Conservation (phyloP, 2,113 vertebrate genomes). For the Ammodytes marinus region DNA sequence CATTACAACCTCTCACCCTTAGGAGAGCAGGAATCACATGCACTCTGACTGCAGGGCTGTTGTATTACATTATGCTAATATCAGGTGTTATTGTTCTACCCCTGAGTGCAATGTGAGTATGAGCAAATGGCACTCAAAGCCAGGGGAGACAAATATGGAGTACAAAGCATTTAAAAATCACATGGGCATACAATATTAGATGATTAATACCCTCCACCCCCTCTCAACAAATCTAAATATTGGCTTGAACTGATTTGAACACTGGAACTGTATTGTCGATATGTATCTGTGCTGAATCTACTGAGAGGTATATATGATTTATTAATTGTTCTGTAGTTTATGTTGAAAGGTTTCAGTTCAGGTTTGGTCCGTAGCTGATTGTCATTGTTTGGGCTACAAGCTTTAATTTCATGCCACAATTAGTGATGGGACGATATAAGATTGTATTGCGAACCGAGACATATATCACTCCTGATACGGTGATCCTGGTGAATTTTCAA, state of each 20-base stretch:
- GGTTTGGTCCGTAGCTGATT: background rate
- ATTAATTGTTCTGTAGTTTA: background rate
- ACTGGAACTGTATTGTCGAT: background rate
- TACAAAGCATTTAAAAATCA: background rate
- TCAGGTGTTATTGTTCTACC: constrained; percentile 6
- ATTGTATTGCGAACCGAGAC: too few species aligned
- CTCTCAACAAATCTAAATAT: background rate
- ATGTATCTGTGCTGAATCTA: background rate
- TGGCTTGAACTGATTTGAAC: background rate
- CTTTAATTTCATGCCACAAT: too few species aligned
- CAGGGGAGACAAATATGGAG: background rate
- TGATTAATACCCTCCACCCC: background rate
- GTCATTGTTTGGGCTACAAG: background rate
- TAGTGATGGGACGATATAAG: too few species aligned
- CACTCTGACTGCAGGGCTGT: constrained; percentile 32
- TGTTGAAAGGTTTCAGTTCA: background rate
- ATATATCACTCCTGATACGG: too few species aligned
- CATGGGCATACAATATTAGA: background rate
- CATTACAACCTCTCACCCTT: constrained; percentile 27
- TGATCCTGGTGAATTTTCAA: too few species aligned
- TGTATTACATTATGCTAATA: constrained; percentile 27
- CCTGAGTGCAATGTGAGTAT: background rate
- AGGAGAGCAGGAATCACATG: constrained; percentile 15
- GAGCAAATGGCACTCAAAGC: background rate
- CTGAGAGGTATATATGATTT: background rate